Evolutionary conservation across 92 coral and sea anemone species (phyloP).

Genomic region (Muricea muricata): DNA sequence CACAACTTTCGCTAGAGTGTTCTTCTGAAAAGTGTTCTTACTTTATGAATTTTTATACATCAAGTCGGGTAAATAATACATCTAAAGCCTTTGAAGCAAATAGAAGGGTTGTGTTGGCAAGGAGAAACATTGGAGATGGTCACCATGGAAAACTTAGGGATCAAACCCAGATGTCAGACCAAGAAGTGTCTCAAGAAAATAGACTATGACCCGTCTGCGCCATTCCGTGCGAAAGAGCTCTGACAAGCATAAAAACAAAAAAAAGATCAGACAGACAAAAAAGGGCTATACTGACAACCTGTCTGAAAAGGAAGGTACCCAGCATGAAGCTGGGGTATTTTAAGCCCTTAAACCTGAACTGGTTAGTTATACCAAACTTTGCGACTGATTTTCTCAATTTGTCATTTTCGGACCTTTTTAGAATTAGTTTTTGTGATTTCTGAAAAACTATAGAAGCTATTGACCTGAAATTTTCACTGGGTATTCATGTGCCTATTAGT

Average conservation of each 20-base stretch:
- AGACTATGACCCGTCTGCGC: slow-evolving; percentile 30
- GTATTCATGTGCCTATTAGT: slow-evolving; percentile 28
- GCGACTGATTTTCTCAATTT: slow-evolving; percentile 22
- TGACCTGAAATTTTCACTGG: slow-evolving; percentile 17
- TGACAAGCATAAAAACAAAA: slow-evolving; percentile 37
- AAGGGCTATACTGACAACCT: slow-evolving; percentile 46
- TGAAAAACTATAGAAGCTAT: slow-evolving; percentile 4
- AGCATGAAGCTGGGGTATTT: slow-evolving; percentile 9
- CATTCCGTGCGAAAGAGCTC: slow-evolving; percentile 38
- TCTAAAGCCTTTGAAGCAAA: slow-evolving; percentile 56
- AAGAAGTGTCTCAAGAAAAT: slow-evolving; percentile 19
- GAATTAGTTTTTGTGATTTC: slow-evolving; percentile 20
- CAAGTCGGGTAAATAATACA: slow-evolving; percentile 17
- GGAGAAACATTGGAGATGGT: slow-evolving; percentile 60
- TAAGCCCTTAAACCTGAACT: neutral
- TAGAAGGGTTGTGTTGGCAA: slow-evolving; percentile 60
- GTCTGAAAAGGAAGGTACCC: slow-evolving; percentile 38
- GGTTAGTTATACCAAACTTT: slow-evolving; percentile 19
- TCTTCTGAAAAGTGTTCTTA: slow-evolving; percentile 35
- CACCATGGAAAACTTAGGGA: slow-evolving; percentile 56
- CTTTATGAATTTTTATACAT: slow-evolving; percentile 52
- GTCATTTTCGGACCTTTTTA: slow-evolving; percentile 7
- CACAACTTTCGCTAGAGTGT: slow-evolving; percentile 47
- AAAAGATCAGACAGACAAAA: slow-evolving; percentile 49
- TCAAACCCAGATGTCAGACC: slow-evolving; percentile 41